A percentile compares a stretch with the other conserved stretches of the same genome.
These are phyloP conservation scores for Macroteleia sp. DNA, from an alignment of 2,888 invertebrate genomes.

Conservation along the genomic window DNA sequence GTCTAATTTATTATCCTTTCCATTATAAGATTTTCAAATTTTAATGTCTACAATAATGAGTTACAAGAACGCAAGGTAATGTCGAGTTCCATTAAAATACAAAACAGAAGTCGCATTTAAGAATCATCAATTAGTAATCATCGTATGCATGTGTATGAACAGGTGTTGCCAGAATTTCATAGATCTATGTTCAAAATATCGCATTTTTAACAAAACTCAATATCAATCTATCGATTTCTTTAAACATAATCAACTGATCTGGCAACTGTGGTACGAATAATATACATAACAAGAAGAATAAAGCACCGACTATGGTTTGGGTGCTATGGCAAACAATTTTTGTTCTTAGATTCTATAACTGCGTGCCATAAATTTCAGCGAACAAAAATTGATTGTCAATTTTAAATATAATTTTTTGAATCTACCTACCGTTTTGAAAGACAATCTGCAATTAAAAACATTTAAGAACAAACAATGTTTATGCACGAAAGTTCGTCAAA, in stretches of 20 bases:
- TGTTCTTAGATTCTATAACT: too few relatives aligned
- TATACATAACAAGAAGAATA: not conserved
- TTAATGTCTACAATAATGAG: too few relatives aligned
- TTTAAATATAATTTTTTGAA: slow-evolving; percentile 20
- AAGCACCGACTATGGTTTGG: not conserved
- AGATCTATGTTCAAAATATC: too few relatives aligned
- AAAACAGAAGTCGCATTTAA: slow-evolving; percentile 12
- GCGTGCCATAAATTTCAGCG: too few relatives aligned
- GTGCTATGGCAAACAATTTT: too few relatives aligned
- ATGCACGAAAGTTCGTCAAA: slow-evolving; percentile 20
- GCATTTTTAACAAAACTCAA: too few relatives aligned
- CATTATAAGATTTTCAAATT: too few relatives aligned
- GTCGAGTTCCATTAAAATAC: not conserved
- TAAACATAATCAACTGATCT: too few relatives aligned
- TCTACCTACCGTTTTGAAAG: slow-evolving; percentile 48
- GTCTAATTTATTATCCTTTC: too few relatives aligned
- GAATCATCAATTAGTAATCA: slow-evolving; percentile 23
- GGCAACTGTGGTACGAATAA: too few relatives aligned
- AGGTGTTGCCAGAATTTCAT: slow-evolving; percentile 2
- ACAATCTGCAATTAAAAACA: slow-evolving; percentile 50
- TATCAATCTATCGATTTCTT: too few relatives aligned
- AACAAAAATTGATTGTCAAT: slow-evolving; percentile 11
- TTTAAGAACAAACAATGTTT: slow-evolving; percentile 24
- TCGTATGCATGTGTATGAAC: slow-evolving; percentile 25
- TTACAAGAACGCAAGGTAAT: not conserved